Base-by-base conservation (phyloP, 64 coral and sea anemone genomes). In the Stichodactyla helianthus region DNA sequence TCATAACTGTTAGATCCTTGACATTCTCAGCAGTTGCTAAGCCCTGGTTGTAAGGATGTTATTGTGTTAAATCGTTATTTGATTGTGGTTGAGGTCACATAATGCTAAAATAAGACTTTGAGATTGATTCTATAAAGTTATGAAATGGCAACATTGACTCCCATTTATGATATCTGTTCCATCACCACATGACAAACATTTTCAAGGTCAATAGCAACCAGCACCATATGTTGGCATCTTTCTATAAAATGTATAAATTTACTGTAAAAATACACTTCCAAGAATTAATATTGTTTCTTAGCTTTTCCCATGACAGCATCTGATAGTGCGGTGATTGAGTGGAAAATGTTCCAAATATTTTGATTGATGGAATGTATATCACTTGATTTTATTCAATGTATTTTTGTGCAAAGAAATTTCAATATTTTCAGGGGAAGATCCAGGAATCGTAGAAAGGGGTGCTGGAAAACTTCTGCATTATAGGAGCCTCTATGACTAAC, bases 11-110 rank as follows among this genome's bases (percentile, higher is more conserved):
- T 74, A 74, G 68, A 74, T 74, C n/a, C 68, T 74, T 74, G 68
- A 74, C 68, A 74, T 74, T 74, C 68, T 27, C 68, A 74, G 68
- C 68, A 74, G 68, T 31, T 26, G n/a, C 23, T 26, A 74, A 74
- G 26, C 7, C 8, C n/a, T 74, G 68, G 20, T 74, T 12, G 14
- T 74, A 31, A 27, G 2, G 68, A 31, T 74, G 68, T 26, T 74
- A 31, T 27, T 74, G 12, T 31, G 27, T n/a, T 27, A 74, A 74
- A 74, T 31, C 2, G 23, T 26, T 74, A 65, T 74, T 71, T 74
- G 25, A 74, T 74, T 27, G 68, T 5, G 0, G 13, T 31, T 74
- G 23, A 65, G 26, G 23, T 74, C 25, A 31, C 11, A 35, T 6
- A 74, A 74, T 28, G 11, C 68, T 5, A 74, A 74, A 74, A 31